Conservation (phyloP, 2,888 invertebrate species). For the Choreutis nemorana region DNA sequence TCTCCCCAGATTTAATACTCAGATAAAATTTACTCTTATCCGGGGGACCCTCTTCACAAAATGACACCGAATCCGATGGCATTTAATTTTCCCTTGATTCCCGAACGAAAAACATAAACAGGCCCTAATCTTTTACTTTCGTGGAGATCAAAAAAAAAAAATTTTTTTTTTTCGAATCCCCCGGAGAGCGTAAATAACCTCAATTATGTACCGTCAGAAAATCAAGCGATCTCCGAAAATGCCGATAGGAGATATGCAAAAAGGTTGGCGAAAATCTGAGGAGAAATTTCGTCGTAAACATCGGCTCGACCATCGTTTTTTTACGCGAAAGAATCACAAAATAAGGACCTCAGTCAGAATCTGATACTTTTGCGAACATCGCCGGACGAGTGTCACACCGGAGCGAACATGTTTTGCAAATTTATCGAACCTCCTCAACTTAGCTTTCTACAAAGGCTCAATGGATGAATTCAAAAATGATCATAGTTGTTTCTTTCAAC, state of each 20-base stretch:
- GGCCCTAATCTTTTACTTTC: too few relatives aligned
- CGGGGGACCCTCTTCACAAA: too few relatives aligned
- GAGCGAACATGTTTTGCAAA: constrained; percentile 14
- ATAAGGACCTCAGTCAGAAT: constrained; percentile 13
- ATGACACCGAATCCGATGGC: too few relatives aligned
- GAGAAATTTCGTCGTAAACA: constrained; percentile 14
- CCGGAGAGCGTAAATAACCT: background rate
- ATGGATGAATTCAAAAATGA: too few relatives aligned
- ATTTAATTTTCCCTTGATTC: too few relatives aligned
- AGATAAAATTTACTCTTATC: too few relatives aligned
- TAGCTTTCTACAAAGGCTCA: too few relatives aligned
- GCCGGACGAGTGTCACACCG: constrained; percentile 15
- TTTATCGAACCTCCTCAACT: constrained; percentile 21
- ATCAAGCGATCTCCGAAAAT: background rate
- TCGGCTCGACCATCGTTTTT: constrained; percentile 12
- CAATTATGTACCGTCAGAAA: background rate
- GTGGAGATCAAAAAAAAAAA: too few relatives aligned
- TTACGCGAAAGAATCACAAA: constrained; percentile 11
- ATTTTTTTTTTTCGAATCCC: too few relatives aligned
- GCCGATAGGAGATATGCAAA: constrained; percentile 20
- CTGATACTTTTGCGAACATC: constrained; percentile 11
- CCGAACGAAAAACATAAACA: too few relatives aligned
- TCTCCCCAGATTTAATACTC: too few relatives aligned
- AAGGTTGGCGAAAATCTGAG: constrained; percentile 16
- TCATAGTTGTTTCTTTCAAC: too few relatives aligned